Percentiles rank a stretch among this genome's conserved stretches.
These are phyloP conservation scores for Bettongia penicillata DNA, from an alignment of 2,113 vertebrate species.

Conservation along the genomic window DNA sequence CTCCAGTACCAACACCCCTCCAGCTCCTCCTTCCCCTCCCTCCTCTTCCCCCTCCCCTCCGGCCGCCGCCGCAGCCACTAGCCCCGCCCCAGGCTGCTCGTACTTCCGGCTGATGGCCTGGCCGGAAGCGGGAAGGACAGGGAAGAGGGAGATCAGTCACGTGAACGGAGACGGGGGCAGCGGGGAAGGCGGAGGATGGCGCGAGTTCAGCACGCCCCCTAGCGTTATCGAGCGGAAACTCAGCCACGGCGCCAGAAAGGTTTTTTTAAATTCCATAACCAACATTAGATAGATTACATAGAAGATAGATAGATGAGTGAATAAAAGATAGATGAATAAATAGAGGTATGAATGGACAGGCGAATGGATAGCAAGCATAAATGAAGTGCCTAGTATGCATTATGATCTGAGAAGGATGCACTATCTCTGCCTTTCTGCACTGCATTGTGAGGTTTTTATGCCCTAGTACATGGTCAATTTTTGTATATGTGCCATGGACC, in stretches of 20 bases:
- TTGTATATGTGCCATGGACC: too few relatives aligned
- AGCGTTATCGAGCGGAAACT: neutral
- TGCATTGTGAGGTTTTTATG: too few relatives aligned
- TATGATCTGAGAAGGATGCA: too few relatives aligned
- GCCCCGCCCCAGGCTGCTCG: neutral
- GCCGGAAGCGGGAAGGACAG: neutral
- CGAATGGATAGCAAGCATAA: neutral
- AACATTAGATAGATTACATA: too few relatives aligned
- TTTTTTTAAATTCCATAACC: neutral
- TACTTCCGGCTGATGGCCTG: neutral
- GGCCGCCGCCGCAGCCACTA: neutral
- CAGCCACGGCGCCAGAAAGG: neutral
- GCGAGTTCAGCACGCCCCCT: neutral
- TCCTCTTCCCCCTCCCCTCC: neutral
- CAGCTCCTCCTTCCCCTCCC: neutral
- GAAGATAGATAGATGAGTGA: too few relatives aligned
- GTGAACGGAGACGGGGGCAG: neutral
- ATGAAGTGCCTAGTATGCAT: too few relatives aligned
- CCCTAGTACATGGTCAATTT: too few relatives aligned
- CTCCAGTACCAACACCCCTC: neutral
- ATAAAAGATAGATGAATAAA: too few relatives aligned
- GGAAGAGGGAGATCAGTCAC: neutral
- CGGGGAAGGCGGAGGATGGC: neutral
- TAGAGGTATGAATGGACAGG: neutral
- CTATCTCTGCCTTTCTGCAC: too few relatives aligned